Conservation (phyloP, 2,113 vertebrate genomes). For the Haliaeetus leucogaster region DNA sequence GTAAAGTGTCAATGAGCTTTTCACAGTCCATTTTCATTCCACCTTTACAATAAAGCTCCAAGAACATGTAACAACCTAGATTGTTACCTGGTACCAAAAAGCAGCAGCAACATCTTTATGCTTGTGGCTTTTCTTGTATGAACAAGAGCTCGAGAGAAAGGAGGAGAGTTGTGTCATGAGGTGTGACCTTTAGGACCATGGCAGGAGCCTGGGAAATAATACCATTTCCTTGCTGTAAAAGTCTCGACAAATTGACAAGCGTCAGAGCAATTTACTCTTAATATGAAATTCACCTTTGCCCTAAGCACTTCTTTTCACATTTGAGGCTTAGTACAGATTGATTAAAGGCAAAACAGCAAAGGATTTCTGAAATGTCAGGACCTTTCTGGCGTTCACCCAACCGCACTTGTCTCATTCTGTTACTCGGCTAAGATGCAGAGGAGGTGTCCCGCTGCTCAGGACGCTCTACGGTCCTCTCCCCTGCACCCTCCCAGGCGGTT, state of each 20-base stretch:
- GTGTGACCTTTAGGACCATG: slow-evolving; percentile 27
- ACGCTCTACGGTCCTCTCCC: rapidly evolving
- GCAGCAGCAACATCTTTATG: neutral
- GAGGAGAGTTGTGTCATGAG: neutral
- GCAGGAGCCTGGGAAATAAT: slow-evolving; percentile 3
- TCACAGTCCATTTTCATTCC: neutral
- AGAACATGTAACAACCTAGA: neutral
- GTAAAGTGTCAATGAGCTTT: neutral
- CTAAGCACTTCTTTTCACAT: slow-evolving; percentile 57
- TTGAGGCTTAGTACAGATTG: slow-evolving; percentile 49
- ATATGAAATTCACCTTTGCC: slow-evolving; percentile 57
- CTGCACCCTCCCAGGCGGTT: neutral
- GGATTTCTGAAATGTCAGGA: slow-evolving; percentile 67
- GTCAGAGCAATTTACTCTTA: slow-evolving; percentile 50
- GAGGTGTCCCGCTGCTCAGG: neutral
- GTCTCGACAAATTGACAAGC: slow-evolving; percentile 11
- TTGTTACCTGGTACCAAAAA: neutral
- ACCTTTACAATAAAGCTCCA: neutral
- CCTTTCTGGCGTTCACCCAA: slow-evolving; percentile 50
- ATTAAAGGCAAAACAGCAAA: slow-evolving; percentile 56
- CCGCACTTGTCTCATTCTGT: neutral
- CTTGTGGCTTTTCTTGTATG: neutral
- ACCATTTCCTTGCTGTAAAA: slow-evolving; percentile 11
- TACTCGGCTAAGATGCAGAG: neutral
- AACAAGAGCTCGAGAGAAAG: neutral